Conservation (phyloP, 2,113 vertebrate species). For the Aspiorhynchus laticeps region DNA sequence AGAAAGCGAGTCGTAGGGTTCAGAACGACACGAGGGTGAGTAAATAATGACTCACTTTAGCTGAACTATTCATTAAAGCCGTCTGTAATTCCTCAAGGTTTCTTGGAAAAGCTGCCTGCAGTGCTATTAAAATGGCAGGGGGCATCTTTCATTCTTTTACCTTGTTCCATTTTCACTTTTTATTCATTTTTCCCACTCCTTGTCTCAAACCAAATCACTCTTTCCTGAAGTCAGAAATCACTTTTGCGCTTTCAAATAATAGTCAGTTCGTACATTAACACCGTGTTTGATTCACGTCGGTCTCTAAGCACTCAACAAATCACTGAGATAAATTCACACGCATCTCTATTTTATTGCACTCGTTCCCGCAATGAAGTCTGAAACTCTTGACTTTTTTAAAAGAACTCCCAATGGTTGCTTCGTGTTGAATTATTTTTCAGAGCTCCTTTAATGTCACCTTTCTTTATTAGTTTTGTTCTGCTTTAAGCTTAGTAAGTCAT, state of each 20-base stretch:
- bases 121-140: conserved; percentile 36
- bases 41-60: neutral
- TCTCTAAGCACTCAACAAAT: neutral
- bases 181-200: neutral
- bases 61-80: neutral
- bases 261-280: neutral
- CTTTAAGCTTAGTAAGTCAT: conserved; percentile 26
- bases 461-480: conserved; percentile 9
- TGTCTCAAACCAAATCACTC: neutral
- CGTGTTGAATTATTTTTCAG: neutral
- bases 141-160: conserved; percentile 7
- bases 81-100: conserved; percentile 12
- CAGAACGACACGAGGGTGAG: neutral
- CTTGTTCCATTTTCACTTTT: neutral
- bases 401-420: neutral
- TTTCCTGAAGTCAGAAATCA: conserved; percentile 18
- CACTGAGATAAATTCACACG: neutral
- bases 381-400: neutral
- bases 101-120: neutral
- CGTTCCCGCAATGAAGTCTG: neutral
- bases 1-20: neutral
- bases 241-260: conserved; percentile 25
- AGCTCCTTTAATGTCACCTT: neutral
- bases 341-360: neutral
- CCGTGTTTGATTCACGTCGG: neutral